These are phyloP conservation scores for Triplophysa siluroides DNA, from an alignment of 2,113 vertebrate species.

Conservation along the genomic window DNA sequence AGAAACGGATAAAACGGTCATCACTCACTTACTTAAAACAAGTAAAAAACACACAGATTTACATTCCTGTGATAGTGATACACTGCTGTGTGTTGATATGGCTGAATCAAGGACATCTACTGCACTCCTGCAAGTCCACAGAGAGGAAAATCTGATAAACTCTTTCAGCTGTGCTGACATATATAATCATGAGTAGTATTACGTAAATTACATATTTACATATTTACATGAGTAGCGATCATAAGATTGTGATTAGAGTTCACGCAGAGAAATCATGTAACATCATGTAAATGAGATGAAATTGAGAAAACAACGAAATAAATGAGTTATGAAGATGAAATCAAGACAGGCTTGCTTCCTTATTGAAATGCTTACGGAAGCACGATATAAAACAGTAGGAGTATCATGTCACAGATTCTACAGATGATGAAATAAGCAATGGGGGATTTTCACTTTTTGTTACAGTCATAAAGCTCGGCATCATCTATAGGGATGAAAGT, in stretches of 20 bases:
- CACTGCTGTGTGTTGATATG: conserved; percentile 17
- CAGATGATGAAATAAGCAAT: conserved; percentile 24
- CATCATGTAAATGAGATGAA: background rate
- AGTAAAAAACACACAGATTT: conserved; percentile 27
- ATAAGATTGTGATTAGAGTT: conserved; percentile 28
- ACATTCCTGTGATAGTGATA: background rate
- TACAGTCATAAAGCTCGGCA: background rate
- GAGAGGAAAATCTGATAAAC: conserved; percentile 19
- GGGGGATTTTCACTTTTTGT: background rate
- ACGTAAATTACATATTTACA: conserved; percentile 27
- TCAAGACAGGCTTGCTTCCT: conserved; percentile 14
- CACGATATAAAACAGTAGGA: conserved; percentile 23
- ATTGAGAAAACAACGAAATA: background rate
- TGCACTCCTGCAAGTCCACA: background rate
- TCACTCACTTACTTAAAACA: conserved; percentile 37
- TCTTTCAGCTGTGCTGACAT: conserved; percentile 7
- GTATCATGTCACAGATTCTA: background rate
- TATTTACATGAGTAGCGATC: background rate
- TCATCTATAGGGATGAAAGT: conserved; percentile 2
- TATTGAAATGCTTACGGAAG: background rate
- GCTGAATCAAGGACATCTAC: conserved; percentile 17
- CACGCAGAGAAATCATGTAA: background rate
- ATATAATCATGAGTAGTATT: conserved; percentile 1
- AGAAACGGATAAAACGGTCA: conserved; percentile 58
- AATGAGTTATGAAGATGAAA: background rate